Evolutionary conservation across 2,113 vertebrate genomes (phyloP).

Genomic region (Neogale vison): DNA sequence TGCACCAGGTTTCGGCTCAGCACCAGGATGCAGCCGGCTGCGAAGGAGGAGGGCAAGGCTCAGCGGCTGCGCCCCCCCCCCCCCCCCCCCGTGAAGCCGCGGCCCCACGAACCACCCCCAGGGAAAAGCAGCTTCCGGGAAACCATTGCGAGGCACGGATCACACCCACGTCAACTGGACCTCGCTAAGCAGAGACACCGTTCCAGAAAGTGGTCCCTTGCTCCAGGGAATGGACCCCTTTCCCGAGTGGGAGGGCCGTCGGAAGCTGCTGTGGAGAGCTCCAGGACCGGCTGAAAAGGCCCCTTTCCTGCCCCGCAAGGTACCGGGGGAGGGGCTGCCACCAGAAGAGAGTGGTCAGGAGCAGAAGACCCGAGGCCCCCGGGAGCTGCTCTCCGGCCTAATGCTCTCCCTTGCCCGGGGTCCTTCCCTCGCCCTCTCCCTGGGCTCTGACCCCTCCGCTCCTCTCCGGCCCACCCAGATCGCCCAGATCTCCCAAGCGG

Average conservation of each 20-base stretch:
- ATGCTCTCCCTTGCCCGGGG: rapidly evolving
- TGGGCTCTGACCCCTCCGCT: rapidly evolving
- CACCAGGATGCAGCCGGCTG: conserved; percentile 96
- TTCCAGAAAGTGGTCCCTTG: background rate
- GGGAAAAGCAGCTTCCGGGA: background rate
- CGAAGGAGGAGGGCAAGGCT: background rate
- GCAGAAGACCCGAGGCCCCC: rapidly evolving
- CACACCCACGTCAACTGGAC: rapidly evolving
- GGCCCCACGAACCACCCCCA: background rate
- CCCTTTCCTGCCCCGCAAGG: rapidly evolving
- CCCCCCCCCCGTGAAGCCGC: rapidly evolving
- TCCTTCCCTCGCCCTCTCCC: background rate
- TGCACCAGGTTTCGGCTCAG: conserved; percentile 98
- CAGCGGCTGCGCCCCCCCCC: background rate
- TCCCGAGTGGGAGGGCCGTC: background rate
- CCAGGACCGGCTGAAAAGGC: background rate
- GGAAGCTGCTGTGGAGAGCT: background rate
- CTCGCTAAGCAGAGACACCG: background rate
- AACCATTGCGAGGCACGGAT: rapidly evolving
- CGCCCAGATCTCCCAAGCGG: background rate
- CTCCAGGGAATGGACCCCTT: background rate
- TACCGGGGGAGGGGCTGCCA: background rate
- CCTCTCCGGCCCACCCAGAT: background rate
- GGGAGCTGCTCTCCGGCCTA: rapidly evolving
- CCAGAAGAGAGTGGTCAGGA: rapidly evolving